Base-by-base conservation (phyloP, 2,113 vertebrate species). In the Ctenodactylus gundi region DNA sequence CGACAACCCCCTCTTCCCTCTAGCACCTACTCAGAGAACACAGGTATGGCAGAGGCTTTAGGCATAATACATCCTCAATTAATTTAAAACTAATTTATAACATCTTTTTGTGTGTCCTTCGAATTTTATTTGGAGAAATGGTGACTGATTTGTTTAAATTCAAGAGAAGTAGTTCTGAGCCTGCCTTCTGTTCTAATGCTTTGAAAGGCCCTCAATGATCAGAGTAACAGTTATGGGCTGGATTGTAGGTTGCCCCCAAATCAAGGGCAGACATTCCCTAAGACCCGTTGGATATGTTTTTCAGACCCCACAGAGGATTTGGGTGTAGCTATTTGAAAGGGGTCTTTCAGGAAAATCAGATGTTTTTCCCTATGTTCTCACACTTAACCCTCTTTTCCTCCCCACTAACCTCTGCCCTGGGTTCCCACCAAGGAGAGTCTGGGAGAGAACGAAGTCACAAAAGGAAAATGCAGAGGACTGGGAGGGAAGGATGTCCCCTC, bases 161-260 rank as follows among this genome's bases (percentile, higher is more conserved):
- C 36, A 15, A 41, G 46, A 76, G 31, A 53, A 64, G 44, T 7
- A 51, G 0, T 17, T 46, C 58, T 9, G 75, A 85, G 34, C 25
- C 31, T 41, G 17, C 46, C 46, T 64, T 49, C 85, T 85, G 58
- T 51, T 72, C 15, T 70, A 51, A 13, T 10, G 7, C 81, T 80
- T 51, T 41, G 68, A 78, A 41, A 82, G 41, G 17, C 14, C 49
- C 62, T 2, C n/a, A n/a, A n/a, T n/a, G n/a, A n/a, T n/a, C n/a
- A n/a, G n/a, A n/a, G n/a, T n/a, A n/a, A n/a, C n/a, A n/a, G n/a
- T n/a, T n/a, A n/a, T n/a, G n/a, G n/a, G n/a, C n/a, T n/a, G n/a
- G n/a, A n/a, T 23, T 15, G 15, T 0, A 17, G 20, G n/a, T 12
- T 20, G 29, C 6, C 15, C 12, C 36, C 36, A 31, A 4, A 1